Conservation (phyloP, 2,888 invertebrate species). For the Stenolophus ochropezus region DNA sequence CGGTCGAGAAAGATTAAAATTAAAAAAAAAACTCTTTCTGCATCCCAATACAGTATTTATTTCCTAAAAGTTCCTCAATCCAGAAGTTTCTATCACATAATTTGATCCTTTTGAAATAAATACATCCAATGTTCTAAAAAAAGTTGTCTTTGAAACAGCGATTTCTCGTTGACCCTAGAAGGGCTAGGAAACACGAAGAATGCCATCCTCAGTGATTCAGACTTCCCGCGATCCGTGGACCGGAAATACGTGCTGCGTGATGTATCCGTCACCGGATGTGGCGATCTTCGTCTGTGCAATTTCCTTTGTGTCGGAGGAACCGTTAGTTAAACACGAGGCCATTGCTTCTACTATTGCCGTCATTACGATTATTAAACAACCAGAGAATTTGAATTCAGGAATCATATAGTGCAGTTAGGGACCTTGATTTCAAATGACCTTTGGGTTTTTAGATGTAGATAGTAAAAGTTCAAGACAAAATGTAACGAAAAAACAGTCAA, state of each 20-base stretch:
- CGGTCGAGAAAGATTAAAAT: no score
- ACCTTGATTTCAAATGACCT: constrained; percentile 10
- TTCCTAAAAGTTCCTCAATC: no score
- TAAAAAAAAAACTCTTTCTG: no score
- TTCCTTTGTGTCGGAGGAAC: constrained; percentile 44
- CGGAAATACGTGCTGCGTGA: constrained; percentile 55
- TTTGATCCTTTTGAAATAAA: no score
- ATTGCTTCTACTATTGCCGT: neutral
- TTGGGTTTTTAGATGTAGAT: neutral
- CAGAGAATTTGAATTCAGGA: neutral
- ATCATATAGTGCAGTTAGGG: neutral
- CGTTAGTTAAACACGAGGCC: constrained; percentile 35
- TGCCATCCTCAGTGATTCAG: neutral
- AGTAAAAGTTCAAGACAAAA: neutral
- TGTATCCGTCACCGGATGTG: constrained; percentile 52
- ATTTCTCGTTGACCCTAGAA: no score
- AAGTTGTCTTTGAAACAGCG: no score
- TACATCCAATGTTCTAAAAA: no score
- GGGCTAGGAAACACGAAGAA: no score
- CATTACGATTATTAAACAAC: constrained; percentile 12
- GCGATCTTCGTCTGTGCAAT: constrained; percentile 51
- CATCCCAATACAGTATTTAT: no score
- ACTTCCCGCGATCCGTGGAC: constrained; percentile 15
- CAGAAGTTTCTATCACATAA: no score
- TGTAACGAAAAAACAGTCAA: neutral